Evolutionary conservation across 1,140 invertebrate species (phyloP), one percentile per base, ranked within the genome.

Genomic region (Drosophila teissieri): DNA sequence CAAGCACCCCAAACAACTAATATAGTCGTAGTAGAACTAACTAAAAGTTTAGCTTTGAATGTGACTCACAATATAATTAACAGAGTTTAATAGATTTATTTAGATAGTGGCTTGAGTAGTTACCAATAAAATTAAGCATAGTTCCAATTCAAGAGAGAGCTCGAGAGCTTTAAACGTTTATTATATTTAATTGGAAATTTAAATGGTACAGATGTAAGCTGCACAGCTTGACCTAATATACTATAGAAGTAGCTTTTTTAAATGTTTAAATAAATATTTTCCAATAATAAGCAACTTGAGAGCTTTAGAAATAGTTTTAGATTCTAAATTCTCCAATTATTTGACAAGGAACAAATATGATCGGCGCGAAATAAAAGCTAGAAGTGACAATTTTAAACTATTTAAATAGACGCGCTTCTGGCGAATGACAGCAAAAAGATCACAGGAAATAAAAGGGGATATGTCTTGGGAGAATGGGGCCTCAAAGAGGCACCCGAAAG

Each of bases 301-400:
- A 86, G 81, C 82, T 78, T 73, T 73, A 56, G 57, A 49, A 68
- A 63, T 51, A 55, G 17, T 65, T n/a, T n/a, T 37, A 31, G 42
- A 39, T 22, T 39, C 24, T 34, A 4, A 17, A 52, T 42, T 24
- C 2, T 8, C 34, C 8, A 31, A 49, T 67, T 1, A 4, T 24
- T 39, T 51, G 4, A 19, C 6, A 15, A 11, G 24, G 34, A 39
- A 36, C 14, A 12, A 22, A 36, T 34, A 55, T 37, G 46, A 55
- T 56, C 14, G 19, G 14, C 40, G 10, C 10, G n/a, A 64, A 31
- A 39, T 34, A 36, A 49, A 55, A 48, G 44, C 46, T 34, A 57
- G 57, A 74, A 56, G 46, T 75, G 73, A 67, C 73, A 75, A 75
- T 65, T 56, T 58, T 27, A 44, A 48, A 39, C 5, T 11, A 12